Evolutionary conservation across 2,797 vertebrate species (phyloP).

Genomic region (Carcharodon carcharias): DNA sequence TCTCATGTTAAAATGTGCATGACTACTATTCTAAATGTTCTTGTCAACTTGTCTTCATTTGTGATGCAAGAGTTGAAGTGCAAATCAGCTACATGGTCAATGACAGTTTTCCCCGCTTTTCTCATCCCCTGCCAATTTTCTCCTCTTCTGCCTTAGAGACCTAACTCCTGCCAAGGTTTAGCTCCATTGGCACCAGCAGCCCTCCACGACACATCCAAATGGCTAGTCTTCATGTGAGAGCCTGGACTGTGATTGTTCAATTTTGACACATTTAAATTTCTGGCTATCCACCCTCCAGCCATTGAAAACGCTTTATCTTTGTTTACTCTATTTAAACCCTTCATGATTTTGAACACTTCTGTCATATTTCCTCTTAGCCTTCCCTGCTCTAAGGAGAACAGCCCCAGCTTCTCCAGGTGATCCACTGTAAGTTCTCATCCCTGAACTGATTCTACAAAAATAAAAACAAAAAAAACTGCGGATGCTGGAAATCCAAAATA

Average conservation of each 20-base stretch:
- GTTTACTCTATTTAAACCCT: neutral
- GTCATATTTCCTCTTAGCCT: neutral
- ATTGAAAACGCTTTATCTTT: neutral
- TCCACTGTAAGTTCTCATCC: neutral
- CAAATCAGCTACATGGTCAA: neutral
- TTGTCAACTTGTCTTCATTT: neutral
- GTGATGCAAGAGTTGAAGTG: neutral
- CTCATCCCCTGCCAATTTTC: neutral
- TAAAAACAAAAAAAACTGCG: no score
- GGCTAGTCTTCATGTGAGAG: neutral
- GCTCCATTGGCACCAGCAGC: neutral
- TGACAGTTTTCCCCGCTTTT: neutral
- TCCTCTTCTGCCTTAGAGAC: neutral
- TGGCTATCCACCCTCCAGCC: neutral
- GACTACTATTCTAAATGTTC: constrained; percentile 10
- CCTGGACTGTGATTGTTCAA: neutral
- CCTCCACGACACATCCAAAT: neutral
- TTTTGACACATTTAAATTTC: neutral
- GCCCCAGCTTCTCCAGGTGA: no score
- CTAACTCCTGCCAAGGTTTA: neutral
- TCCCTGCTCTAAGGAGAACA: neutral
- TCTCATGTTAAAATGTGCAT: neutral
- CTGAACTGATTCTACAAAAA: neutral
- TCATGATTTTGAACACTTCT: neutral
- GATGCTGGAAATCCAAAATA: no score